Conservation (phyloP, 37 sponge, comb jelly and placozoan genomes). For the Bolinopsis microptera region DNA sequence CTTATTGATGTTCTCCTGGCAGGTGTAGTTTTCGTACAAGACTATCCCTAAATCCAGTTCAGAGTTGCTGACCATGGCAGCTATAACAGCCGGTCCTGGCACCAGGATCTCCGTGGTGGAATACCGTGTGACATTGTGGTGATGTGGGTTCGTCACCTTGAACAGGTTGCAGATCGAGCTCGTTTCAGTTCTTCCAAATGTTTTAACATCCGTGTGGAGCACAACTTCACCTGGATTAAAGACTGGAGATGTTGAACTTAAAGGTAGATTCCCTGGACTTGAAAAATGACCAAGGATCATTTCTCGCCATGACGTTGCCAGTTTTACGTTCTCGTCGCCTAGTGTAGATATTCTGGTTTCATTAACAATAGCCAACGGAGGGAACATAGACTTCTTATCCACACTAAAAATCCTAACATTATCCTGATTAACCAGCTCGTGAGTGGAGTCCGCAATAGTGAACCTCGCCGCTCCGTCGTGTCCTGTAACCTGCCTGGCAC, state of each 20-base stretch:
- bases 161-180: constrained; percentile 62
- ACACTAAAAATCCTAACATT: constrained; percentile 22
- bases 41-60: constrained; percentile 66
- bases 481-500: neutral
- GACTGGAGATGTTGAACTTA: too few relatives aligned
- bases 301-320: neutral
- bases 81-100: constrained; percentile 69
- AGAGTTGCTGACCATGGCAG: constrained; percentile 60
- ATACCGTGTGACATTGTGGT: constrained; percentile 67
- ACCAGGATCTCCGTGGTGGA: constrained; percentile 65
- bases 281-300: neutral
- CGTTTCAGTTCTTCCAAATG: constrained; percentile 27
- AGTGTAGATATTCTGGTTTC: neutral
- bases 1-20: constrained; percentile 62
- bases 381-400: constrained; percentile 67
- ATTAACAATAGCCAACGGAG: neutral
- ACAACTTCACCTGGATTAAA: constrained; percentile 66
- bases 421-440: constrained; percentile 66
- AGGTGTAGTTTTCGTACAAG: constrained; percentile 57
- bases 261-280: neutral
- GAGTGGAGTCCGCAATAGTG: constrained; percentile 56
- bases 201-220: constrained; percentile 54
- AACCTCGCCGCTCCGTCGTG: neutral
- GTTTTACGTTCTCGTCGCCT: neutral
- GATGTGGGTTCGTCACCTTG: constrained; percentile 67